These are phyloP conservation scores for Eubucco bourcierii DNA, from an alignment of 2,113 vertebrate species.

Conservation along the genomic window DNA sequence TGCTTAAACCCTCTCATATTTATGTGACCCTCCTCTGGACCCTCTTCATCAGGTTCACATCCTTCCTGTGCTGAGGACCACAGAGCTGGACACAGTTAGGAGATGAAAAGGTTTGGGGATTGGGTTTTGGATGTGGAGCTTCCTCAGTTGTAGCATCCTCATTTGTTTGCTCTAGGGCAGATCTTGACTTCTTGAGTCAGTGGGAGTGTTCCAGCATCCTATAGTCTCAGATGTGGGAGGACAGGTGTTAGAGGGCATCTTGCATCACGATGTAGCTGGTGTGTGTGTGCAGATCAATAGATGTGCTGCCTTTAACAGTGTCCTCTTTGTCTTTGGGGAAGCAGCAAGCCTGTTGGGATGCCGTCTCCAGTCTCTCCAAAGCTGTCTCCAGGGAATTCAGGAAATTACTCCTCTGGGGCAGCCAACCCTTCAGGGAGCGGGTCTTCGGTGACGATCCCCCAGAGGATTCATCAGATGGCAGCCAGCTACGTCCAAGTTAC, in stretches of 20 bases:
- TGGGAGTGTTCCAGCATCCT: not conserved
- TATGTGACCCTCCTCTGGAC: too few relatives aligned
- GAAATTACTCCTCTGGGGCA: constrained; percentile 87
- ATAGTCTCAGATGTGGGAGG: not conserved
- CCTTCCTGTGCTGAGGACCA: too few relatives aligned
- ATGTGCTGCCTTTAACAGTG: not conserved
- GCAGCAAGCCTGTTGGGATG: constrained; percentile 93
- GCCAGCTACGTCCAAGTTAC: constrained; percentile 99
- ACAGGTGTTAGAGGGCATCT: not conserved
- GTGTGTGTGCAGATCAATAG: not conserved
- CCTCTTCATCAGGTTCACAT: too few relatives aligned
- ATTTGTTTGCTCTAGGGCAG: not conserved
- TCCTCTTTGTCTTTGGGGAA: not conserved
- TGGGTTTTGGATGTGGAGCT: not conserved
- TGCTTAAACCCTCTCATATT: too few relatives aligned
- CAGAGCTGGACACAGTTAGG: too few relatives aligned
- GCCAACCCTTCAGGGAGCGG: constrained; percentile 86
- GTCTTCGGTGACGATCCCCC: constrained; percentile 96
- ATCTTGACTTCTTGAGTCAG: not conserved
- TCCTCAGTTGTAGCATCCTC: not conserved
- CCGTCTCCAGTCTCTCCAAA: constrained; percentile 98
- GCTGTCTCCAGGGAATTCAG: constrained; percentile 92
- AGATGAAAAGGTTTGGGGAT: not conserved
- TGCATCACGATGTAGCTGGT: rapidly evolving
- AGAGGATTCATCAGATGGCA: constrained; percentile 99